Evolutionary conservation across 1,140 invertebrate species (phyloP), one percentile per base, ranked within the genome.

Genomic region (Stenopsyche tienmushanensis): DNA sequence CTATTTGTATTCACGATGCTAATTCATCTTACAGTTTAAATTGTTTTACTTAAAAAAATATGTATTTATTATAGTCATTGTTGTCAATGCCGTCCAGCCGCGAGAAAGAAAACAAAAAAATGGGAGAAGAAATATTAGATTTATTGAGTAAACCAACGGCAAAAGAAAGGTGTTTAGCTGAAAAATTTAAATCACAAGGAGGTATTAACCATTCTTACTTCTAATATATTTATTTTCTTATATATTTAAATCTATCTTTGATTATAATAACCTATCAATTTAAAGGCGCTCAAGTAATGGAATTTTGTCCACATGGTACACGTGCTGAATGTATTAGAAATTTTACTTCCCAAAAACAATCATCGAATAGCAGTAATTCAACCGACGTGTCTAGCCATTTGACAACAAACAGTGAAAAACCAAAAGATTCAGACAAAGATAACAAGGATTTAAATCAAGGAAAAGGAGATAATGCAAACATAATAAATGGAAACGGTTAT

Each of bases 221-320:
- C n/a, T 62, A 55, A 17, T 23, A 7, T 45, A 29, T 60, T 53
- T 13, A 34, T 39, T 62, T 66, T 21, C 3, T 57, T 3, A 21
- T 39, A 41, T 53, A 53, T n/a, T n/a, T 20, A 24, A 26, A 53
- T 17, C 7, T 21, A 24, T 8, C 13, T 3, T 58, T 20, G 5
- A 7, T 7, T 13, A 17, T 13, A 10, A 52, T 17, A 52, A 52
- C 24, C 13, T 8, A n/a, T 52, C 13, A 52, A 5, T 52, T 52
- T 20, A 21, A 66, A 86, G 85, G 92, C 1, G 90, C 90, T 0
- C 93, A 96, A 80, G 90, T 97, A 3, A 92, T 90, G 88, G 95
- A 98, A 77, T 99, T 97, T 79, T 99, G 96, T 80, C 91, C 92
- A 5, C 93, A 96, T 78, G 96, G 95, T 20, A 98, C 96, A 0